A percentile compares a stretch with the other conserved stretches of the same genome.
Evolutionary conservation across 1,140 invertebrate genomes (phyloP).

Genomic region (Trichonephila inaurata): DNA sequence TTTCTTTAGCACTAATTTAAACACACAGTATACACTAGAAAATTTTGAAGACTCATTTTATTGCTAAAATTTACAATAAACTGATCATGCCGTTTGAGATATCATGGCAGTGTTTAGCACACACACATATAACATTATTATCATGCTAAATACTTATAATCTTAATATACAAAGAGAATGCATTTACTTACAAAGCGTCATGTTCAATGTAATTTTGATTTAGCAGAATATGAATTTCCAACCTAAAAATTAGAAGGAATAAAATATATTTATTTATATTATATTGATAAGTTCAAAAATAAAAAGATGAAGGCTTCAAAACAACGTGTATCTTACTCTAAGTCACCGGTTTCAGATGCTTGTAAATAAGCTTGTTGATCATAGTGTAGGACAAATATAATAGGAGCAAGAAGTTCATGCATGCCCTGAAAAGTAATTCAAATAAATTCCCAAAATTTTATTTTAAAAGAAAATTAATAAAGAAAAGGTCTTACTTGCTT

Average conservation of each 20-base stretch:
- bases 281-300: constrained; percentile 25
- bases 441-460: too few relatives aligned
- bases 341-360: constrained; percentile 81
- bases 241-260: constrained; percentile 81
- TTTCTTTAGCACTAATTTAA: too few relatives aligned
- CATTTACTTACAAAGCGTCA: constrained; percentile 87
- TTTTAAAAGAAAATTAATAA: too few relatives aligned
- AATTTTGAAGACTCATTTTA: too few relatives aligned
- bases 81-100: too few relatives aligned
- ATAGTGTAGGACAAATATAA: constrained; percentile 87
- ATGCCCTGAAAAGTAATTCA: constrained; percentile 84
- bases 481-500: constrained; percentile 83
- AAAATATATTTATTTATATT: too few relatives aligned
- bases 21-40: too few relatives aligned
- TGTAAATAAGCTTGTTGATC: constrained; percentile 86
- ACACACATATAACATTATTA: too few relatives aligned
- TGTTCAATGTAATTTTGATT: constrained; percentile 86
- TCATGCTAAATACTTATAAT: too few relatives aligned
- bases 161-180: too few relatives aligned
- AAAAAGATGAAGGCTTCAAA: neutral
- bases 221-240: constrained; percentile 83
- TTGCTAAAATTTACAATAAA: too few relatives aligned
- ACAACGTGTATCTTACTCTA: constrained; percentile 80
- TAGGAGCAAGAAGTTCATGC: constrained; percentile 90
- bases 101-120: too few relatives aligned